These are phyloP conservation scores for Drosophila hamatofila DNA, from an alignment of 2,888 invertebrate genomes.

Conservation along the genomic window DNA sequence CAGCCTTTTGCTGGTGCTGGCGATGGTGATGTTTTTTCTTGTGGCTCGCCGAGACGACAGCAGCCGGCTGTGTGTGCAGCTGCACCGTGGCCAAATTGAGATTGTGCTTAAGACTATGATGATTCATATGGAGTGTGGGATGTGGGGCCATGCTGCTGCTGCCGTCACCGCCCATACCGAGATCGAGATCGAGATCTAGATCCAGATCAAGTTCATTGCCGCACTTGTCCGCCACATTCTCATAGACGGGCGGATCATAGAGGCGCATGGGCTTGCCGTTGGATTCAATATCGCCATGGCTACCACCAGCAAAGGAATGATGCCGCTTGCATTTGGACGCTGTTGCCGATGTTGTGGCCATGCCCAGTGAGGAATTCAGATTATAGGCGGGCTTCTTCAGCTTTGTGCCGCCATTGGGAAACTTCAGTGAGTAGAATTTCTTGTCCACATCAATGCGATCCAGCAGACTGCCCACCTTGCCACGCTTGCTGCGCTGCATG, in stretches of 20 bases:
- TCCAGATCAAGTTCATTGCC: slow-evolving; percentile 62
- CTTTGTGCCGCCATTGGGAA: slow-evolving; percentile 61
- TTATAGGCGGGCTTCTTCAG: slow-evolving; percentile 51
- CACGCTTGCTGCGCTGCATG: slow-evolving; percentile 51
- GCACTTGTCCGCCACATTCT: slow-evolving; percentile 88
- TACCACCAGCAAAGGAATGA: slow-evolving; percentile 85
- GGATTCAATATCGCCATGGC: slow-evolving; percentile 83
- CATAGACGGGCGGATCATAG: slow-evolving; percentile 86
- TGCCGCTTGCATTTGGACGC: slow-evolving; percentile 83
- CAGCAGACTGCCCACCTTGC: slow-evolving; percentile 45
- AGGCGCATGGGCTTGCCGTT: slow-evolving; percentile 78
- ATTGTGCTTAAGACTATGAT: slow-evolving; percentile 27
- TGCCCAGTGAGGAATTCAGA: slow-evolving; percentile 55
- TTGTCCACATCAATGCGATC: slow-evolving; percentile 79
- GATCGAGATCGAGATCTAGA: slow-evolving; percentile 53
- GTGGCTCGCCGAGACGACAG: slow-evolving; percentile 67
- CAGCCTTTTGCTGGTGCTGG: slow-evolving; percentile 82
- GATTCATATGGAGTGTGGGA: slow-evolving; percentile 24
- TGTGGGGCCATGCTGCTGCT: slow-evolving; percentile 29
- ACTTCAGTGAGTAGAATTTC: slow-evolving; percentile 85
- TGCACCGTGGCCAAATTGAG: slow-evolving; percentile 69
- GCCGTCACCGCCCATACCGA: slow-evolving; percentile 59
- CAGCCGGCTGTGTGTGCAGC: slow-evolving; percentile 71
- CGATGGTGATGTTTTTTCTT: slow-evolving; percentile 84
- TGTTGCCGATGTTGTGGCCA: slow-evolving; percentile 48